Percentiles rank a stretch among this genome's conserved stretches.
phyloP scores from a whole-genome alignment of 2,113 vertebrate species.

The Rhabdornis inornatus region DNA sequence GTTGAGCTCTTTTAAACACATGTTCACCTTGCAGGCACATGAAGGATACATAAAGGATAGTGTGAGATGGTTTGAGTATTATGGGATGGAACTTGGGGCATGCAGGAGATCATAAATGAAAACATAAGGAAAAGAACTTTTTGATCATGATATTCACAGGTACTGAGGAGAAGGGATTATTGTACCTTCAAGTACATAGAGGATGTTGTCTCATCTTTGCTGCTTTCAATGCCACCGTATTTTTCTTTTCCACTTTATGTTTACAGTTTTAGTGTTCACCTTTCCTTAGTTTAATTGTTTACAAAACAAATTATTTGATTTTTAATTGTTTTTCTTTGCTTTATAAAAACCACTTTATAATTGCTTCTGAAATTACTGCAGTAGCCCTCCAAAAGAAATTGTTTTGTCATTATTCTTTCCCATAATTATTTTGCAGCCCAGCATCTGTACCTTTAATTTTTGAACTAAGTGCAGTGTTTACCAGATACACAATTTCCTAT shows the following conservation, averaged over 20 bases:
- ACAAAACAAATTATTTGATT: background rate
- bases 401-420: background rate
- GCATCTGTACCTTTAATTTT: background rate
- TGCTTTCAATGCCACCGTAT: background rate
- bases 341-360: background rate
- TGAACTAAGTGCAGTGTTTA: background rate
- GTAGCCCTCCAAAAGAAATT: background rate
- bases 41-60: background rate
- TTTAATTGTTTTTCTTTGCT: background rate
- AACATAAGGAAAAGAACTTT: background rate
- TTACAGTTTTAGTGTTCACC: background rate
- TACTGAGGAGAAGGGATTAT: background rate
- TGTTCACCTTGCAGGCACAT: background rate
- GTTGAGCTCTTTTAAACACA: background rate
- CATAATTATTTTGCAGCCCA: background rate
- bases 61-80: background rate
- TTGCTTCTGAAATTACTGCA: background rate
- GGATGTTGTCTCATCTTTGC: background rate
- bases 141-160: background rate
- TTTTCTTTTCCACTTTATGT: background rate
- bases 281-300: background rate
- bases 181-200: accelerated
- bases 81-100: background rate
- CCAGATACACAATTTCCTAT: background rate
- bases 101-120: background rate